These are phyloP conservation scores for Junonia oenone DNA, from an alignment of 2,888 invertebrate species.

Conservation along the genomic window DNA sequence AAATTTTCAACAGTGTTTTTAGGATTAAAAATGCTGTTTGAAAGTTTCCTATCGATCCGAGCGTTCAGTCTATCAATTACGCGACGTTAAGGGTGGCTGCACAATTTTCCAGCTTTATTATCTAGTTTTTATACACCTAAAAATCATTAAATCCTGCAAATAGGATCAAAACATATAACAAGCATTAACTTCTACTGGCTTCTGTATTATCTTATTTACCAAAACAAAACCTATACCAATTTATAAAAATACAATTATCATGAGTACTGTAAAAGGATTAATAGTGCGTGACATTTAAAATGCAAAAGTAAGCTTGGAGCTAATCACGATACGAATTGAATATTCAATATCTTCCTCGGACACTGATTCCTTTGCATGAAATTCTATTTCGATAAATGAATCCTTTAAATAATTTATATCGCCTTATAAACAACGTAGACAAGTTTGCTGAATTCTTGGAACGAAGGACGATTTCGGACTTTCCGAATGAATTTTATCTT, in stretches of 20 bases:
- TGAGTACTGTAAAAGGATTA: neutral
- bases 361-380: neutral
- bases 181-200: too few species aligned
- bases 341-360: slow-evolving; percentile 3
- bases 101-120: too few species aligned
- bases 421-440: neutral
- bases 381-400: neutral
- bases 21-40: too few species aligned
- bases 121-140: too few species aligned
- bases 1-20: too few species aligned
- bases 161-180: too few species aligned
- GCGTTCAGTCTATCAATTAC: too few species aligned
- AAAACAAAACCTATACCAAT: neutral
- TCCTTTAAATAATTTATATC: neutral
- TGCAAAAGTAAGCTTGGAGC: neutral
- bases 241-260: neutral
- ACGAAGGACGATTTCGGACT: slow-evolving; percentile 1
- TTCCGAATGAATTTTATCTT: slow-evolving; percentile 9
- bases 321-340: slow-evolving; percentile 2
- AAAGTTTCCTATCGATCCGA: too few species aligned
- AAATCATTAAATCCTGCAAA: too few species aligned
- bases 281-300: neutral
- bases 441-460: slow-evolving; percentile 8
- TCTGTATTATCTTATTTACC: too few species aligned
- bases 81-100: too few species aligned